Evolutionary conservation across 2,113 vertebrate species (phyloP).

Genomic region (Nothobranchius kuhntae): DNA sequence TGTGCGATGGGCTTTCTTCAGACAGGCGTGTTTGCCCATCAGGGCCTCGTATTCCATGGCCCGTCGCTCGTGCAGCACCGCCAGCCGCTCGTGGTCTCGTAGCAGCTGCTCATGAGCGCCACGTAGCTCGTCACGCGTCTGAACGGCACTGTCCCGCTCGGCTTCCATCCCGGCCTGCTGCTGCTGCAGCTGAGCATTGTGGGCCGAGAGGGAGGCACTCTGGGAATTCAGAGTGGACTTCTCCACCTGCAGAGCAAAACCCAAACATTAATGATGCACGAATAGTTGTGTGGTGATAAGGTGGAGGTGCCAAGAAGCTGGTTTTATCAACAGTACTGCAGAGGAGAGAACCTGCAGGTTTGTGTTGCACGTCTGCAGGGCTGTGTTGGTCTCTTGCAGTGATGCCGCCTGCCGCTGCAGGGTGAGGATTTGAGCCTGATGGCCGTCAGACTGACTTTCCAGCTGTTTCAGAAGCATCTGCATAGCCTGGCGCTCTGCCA

Average conservation of each 20-base stretch:
- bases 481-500: constrained; percentile 93
- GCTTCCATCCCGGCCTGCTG: constrained; percentile 88
- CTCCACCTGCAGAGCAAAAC: constrained; percentile 84
- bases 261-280: background rate
- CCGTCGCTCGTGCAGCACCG: constrained; percentile 92
- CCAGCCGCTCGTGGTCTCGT: constrained; percentile 91
- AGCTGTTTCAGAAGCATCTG: constrained; percentile 92
- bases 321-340: background rate
- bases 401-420: constrained; percentile 93
- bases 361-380: constrained; percentile 93
- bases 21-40: constrained; percentile 89
- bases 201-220: constrained; percentile 91
- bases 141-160: constrained; percentile 84
- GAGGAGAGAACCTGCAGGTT: constrained; percentile 88
- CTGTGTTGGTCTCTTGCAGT: constrained; percentile 94
- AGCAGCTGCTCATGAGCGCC: constrained; percentile 87
- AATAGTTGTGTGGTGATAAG: background rate
- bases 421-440: constrained; percentile 93
- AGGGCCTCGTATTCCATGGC: constrained; percentile 90
- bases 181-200: constrained; percentile 91
- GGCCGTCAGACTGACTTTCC: constrained; percentile 89
- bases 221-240: constrained; percentile 94
- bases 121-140: constrained; percentile 88
- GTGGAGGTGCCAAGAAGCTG: background rate
- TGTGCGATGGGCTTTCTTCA: constrained; percentile 90